These are phyloP conservation scores for Virgularia gustaviana DNA, from an alignment of 92 coral and sea anemone genomes.

Conservation along the genomic window DNA sequence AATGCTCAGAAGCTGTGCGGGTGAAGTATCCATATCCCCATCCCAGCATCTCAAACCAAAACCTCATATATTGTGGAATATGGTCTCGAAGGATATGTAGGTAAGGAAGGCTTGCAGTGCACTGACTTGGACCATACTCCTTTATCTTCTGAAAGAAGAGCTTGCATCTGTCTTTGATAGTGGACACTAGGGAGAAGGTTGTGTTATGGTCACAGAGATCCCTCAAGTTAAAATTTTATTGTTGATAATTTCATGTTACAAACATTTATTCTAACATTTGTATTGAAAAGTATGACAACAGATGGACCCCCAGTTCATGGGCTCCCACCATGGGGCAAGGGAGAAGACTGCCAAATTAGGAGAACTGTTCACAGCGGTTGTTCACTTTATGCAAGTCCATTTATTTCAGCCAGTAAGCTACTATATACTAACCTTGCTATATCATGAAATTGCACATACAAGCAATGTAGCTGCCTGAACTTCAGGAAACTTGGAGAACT, in stretches of 20 bases:
- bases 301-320: too few species aligned
- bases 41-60: conserved; percentile 34
- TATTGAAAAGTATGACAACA: too few species aligned
- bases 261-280: too few species aligned
- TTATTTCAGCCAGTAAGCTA: too few species aligned
- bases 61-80: conserved; percentile 27
- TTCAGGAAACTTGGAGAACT: conserved; percentile 36
- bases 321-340: too few species aligned
- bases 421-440: conserved; percentile 53
- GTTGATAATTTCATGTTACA: neutral
- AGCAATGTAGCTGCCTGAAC: conserved; percentile 14
- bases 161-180: conserved; percentile 35
- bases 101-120: conserved; percentile 39
- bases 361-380: too few species aligned
- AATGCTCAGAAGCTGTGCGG: conserved; percentile 30
- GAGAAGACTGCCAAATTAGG: too few species aligned
- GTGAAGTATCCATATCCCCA: conserved; percentile 39
- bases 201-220: conserved; percentile 40
- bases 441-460: conserved; percentile 37
- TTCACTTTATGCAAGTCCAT: too few species aligned
- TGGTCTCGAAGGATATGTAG: conserved; percentile 41
- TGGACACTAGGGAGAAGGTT: conserved; percentile 18
- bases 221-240: conserved; percentile 22
- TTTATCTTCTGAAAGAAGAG: conserved; percentile 35
- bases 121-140: conserved; percentile 50